Conservation (phyloP, 92 coral and sea anemone genomes). For the Metridium senile region DNA sequence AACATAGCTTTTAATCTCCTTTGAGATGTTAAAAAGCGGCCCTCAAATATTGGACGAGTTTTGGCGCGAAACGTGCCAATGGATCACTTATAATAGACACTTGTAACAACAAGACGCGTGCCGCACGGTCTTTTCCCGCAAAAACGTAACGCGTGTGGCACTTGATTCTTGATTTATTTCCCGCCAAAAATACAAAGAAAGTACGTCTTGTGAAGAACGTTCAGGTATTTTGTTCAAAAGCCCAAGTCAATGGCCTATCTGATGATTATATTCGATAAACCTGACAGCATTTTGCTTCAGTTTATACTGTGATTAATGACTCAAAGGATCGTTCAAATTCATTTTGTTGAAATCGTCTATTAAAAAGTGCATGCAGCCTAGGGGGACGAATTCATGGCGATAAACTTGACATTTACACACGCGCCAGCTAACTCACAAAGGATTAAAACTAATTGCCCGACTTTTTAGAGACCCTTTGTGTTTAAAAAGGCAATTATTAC, state of each 20-base stretch:
- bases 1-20: too few relatives aligned
- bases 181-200: neutral
- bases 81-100: too few relatives aligned
- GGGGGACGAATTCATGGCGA: neutral
- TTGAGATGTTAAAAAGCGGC: too few relatives aligned
- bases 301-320: neutral
- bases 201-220: neutral
- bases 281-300: too few relatives aligned
- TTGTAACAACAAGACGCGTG: neutral
- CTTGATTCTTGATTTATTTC: neutral
- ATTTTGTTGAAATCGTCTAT: neutral
- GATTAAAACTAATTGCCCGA: neutral
- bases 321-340: neutral
- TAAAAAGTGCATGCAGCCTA: too few relatives aligned
- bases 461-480: neutral
- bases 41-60: neutral
- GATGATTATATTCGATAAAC: neutral
- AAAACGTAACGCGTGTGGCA: neutral
- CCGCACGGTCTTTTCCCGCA: neutral
- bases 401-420: neutral
- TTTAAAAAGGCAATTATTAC: neutral
- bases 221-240: too few relatives aligned
- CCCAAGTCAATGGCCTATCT: neutral
- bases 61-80: too few relatives aligned
- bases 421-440: neutral